Conservation (phyloP, 2,888 invertebrate genomes). For the Callimorpha dominula region DNA sequence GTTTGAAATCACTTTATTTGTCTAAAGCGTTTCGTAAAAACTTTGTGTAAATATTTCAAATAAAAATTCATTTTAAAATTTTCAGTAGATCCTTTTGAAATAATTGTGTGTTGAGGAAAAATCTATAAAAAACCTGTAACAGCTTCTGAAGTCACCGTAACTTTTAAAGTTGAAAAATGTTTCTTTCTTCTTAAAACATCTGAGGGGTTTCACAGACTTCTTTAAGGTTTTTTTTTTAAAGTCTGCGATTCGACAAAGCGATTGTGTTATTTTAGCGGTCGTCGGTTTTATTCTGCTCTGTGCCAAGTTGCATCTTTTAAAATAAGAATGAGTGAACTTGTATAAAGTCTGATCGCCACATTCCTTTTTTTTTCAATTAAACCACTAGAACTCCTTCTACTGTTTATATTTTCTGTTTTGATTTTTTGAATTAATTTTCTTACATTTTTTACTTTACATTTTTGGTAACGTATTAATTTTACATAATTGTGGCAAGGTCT, state of each 20-base stretch:
- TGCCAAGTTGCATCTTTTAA: not conserved
- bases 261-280: not conserved
- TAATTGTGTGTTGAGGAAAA: constrained; percentile 9
- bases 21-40: not conserved
- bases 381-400: not conserved
- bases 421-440: not conserved
- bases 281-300: not conserved
- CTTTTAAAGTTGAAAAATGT: constrained; percentile 20
- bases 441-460: too few species aligned
- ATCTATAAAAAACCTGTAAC: constrained; percentile 14
- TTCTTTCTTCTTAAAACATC: constrained; percentile 15
- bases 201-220: constrained; percentile 10
- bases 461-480: too few species aligned
- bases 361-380: not conserved
- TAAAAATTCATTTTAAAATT: not conserved
- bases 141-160: constrained; percentile 13
- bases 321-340: not conserved
- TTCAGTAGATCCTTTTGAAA: constrained; percentile 11
- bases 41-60: not conserved
- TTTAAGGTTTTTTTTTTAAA: constrained; percentile 1
- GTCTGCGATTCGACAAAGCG: not conserved
- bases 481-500: too few species aligned
- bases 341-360: not conserved
- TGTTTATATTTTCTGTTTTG: not conserved
- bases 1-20: not conserved